phyloP scores from a whole-genome alignment of 2,888 invertebrate species.

The Hedya salicella region DNA sequence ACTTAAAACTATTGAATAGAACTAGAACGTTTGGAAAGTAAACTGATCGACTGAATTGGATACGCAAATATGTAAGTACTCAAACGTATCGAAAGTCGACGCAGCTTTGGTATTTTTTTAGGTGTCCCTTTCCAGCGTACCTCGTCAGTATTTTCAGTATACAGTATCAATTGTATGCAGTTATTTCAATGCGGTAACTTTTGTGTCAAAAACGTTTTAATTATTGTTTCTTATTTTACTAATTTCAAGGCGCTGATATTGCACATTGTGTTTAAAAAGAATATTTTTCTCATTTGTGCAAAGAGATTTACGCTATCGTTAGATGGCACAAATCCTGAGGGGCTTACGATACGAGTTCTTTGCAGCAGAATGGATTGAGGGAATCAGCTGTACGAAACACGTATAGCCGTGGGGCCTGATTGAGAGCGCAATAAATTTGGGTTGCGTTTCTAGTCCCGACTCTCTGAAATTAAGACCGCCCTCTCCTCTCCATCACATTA shows the following conservation, averaged over 20 bases:
- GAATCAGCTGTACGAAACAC: constrained; percentile 55
- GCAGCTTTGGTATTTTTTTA: no score
- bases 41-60: no score
- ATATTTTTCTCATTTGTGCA: constrained; percentile 8
- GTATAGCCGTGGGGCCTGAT: constrained; percentile 64
- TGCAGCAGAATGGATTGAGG: constrained; percentile 50
- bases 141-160: no score
- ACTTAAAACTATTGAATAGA: no score
- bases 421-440: constrained; percentile 70
- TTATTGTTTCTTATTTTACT: not conserved
- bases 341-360: constrained; percentile 54
- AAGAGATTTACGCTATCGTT: not conserved
- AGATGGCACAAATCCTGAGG: constrained; percentile 14
- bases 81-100: no score
- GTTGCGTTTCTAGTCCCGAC: constrained; percentile 61
- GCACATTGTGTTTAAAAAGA: not conserved
- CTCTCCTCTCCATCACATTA: constrained; percentile 20
- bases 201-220: not conserved
- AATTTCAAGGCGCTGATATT: not conserved
- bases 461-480: constrained; percentile 25
- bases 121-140: no score
- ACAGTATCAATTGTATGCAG: no score
- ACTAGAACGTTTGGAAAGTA: no score
- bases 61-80: no score
- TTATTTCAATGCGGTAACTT: no score